Evolutionary conservation across 2,113 vertebrate genomes (phyloP).

Genomic region (Sclerurus mexicanus): DNA sequence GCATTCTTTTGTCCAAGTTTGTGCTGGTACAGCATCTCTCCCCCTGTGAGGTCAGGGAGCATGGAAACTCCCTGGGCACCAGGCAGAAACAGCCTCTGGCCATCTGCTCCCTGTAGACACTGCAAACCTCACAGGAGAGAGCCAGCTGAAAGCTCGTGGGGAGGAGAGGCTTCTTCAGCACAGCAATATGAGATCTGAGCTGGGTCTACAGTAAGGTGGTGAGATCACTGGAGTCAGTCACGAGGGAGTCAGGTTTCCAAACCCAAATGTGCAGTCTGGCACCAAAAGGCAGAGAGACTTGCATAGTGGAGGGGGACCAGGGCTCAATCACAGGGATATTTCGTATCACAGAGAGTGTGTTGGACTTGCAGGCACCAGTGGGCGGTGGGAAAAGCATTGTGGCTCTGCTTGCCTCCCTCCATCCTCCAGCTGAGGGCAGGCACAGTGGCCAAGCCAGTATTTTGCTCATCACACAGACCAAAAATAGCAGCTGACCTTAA

Average conservation of each 20-base stretch:
- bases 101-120: background rate
- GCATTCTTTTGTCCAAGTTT: background rate
- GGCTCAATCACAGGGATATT: accelerated
- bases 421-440: background rate
- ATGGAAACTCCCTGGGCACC: background rate
- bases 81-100: background rate
- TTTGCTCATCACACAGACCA: background rate
- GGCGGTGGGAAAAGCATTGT: background rate
- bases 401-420: background rate
- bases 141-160: accelerated
- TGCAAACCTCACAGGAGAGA: background rate
- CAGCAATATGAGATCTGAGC: background rate
- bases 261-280: accelerated
- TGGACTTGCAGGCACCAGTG: background rate
- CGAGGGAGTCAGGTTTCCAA: background rate
- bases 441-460: accelerated
- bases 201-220: accelerated
- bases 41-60: background rate
- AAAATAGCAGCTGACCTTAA: background rate
- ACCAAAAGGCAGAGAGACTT: accelerated
- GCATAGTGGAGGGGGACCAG: background rate
- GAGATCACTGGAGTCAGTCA: background rate
- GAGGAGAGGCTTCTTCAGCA: background rate
- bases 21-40: background rate
- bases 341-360: background rate